Base-by-base conservation (phyloP, 2,888 invertebrate genomes). In the Protophormia terraenovae region DNA sequence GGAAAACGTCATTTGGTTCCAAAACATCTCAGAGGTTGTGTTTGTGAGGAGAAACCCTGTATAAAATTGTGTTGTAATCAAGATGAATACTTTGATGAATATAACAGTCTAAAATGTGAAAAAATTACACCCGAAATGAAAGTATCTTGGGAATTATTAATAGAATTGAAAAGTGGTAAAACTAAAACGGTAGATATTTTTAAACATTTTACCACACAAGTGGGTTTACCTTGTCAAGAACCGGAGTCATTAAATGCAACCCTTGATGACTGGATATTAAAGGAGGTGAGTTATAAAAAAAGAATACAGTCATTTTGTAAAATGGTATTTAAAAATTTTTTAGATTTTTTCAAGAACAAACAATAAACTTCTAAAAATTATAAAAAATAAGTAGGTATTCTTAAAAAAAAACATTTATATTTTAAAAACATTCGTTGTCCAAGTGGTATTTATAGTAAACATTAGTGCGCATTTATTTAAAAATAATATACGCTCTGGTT, bases 11-110 rank as follows among this genome's bases (percentile, higher is more conserved):
- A n/a, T n/a, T n/a, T n/a, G n/a, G n/a, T n/a, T n/a, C n/a, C n/a
- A n/a, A n/a, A 5, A 2, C 89, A 89, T 81, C 32, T 88, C 1
- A 88, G 90, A 5, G 91, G 91, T 6, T 91, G 91, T 67, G 80
- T 89, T 7, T 91, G 91, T 77, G 41, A 84, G 7, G 7, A 87
- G 7, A n/a, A 88, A 3, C 62, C 83, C 16, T 91, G 91, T 67
- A 83, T 89, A 0, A 87, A 89, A 38, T 88, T 90, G 38, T 90
- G 90, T 66, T 91, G 91, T 64, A 66, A 84, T 22, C 67, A 77
- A 8, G 66, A 64, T 22, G 29, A 79, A 22, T 66, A 71, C 10
- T 66, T 71, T 2, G n/a, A 73, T 29, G 35, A 41, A 16, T 58
- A 77, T 24, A 5, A 16, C 1, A 29, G 47, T 12, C n/a, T n/a